These are phyloP conservation scores for Actenoides lindsayi DNA, from an alignment of 2,113 vertebrate genomes.

Conservation along the genomic window DNA sequence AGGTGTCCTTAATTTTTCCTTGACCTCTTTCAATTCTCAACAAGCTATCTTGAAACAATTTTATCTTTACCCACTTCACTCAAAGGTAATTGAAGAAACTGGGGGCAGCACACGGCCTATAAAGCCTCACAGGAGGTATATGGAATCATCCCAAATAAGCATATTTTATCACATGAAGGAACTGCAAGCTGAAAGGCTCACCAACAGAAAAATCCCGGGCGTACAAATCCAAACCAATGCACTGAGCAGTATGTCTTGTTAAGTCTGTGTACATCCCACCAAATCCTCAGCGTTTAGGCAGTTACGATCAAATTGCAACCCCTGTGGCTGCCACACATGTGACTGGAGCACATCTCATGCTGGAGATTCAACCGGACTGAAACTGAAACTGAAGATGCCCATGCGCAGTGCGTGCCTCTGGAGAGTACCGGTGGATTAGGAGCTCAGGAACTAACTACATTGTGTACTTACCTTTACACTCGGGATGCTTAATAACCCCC, in stretches of 20 bases:
- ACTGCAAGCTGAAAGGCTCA: neutral
- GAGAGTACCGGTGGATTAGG: accelerated
- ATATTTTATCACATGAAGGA: neutral
- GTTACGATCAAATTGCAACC: neutral
- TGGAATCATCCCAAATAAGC: neutral
- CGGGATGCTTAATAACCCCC: accelerated
- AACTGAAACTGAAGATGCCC: neutral
- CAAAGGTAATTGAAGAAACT: neutral
- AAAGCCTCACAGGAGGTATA: neutral
- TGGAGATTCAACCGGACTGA: accelerated
- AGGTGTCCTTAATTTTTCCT: neutral
- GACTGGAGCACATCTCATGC: accelerated
- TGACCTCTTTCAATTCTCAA: neutral
- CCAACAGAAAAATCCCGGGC: neutral
- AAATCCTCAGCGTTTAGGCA: neutral
- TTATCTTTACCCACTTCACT: neutral
- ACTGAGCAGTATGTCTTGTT: neutral
- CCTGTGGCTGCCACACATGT: neutral
- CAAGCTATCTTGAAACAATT: neutral
- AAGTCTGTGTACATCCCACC: neutral
- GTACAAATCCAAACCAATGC: neutral
- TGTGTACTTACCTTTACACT: neutral
- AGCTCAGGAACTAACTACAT: neutral
- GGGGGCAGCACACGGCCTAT: neutral
- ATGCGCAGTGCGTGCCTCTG: accelerated